Conservation (phyloP, 2,888 invertebrate genomes). For the Sicus ferrugineus region DNA sequence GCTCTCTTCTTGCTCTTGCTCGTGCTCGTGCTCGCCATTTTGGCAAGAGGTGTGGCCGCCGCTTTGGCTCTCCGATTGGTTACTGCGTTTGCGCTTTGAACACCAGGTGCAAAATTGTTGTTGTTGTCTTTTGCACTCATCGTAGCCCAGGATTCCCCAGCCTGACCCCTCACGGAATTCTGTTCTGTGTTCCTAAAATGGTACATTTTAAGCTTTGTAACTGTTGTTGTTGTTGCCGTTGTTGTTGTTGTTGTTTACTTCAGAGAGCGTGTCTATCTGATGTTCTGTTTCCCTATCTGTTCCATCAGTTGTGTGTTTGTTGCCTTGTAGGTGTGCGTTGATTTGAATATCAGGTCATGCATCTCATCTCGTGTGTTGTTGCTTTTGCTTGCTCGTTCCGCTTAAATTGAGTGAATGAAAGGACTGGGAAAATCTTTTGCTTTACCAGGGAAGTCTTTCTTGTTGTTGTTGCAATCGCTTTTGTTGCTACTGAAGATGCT, state of each 20-base stretch:
- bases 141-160: too few species aligned
- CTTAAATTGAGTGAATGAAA: constrained; percentile 9
- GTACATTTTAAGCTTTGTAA: constrained; percentile 30
- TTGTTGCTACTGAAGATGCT: too few species aligned
- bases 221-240: constrained; percentile 13
- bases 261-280: constrained; percentile 58
- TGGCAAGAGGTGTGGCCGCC: constrained; percentile 61
- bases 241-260: constrained; percentile 45
- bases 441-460: too few species aligned
- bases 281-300: constrained; percentile 13
- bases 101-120: constrained; percentile 11
- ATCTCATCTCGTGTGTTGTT: constrained; percentile 15
- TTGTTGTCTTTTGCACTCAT: background rate
- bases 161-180: background rate
- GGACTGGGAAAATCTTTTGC: too few species aligned
- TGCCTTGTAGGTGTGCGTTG: background rate
- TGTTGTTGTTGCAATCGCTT: too few species aligned
- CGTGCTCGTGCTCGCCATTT: constrained; percentile 65
- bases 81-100: constrained; percentile 53
- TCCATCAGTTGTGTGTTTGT: constrained; percentile 13
- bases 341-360: too few species aligned
- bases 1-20: constrained; percentile 22
- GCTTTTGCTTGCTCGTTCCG: constrained; percentile 7
- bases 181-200: background rate
- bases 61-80: constrained; percentile 54